phyloP scores from a whole-genome alignment of 2,113 vertebrate genomes.

The Bos indicus region DNA sequence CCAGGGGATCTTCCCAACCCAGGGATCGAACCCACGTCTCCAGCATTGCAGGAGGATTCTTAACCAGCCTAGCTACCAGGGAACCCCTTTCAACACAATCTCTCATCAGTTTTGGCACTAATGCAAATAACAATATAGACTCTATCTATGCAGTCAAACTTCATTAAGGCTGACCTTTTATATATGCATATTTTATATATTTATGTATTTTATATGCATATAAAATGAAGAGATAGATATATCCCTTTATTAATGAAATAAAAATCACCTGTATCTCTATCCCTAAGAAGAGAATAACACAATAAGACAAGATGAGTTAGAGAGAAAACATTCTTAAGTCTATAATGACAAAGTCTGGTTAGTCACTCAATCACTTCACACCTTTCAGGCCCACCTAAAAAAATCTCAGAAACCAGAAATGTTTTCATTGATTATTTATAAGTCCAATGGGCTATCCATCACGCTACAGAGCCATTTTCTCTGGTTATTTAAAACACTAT shows the following conservation, averaged over 20 bases:
- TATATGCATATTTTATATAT: not conserved
- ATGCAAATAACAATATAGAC: not conserved
- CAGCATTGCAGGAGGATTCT: too few relatives aligned
- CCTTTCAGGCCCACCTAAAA: not conserved
- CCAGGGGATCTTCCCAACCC: too few relatives aligned
- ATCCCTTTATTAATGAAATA: not conserved
- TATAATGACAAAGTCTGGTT: not conserved
- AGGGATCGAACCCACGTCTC: too few relatives aligned
- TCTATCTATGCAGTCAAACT: not conserved
- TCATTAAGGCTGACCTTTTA: not conserved
- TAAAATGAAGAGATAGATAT: not conserved
- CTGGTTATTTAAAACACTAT: conserved; percentile 1
- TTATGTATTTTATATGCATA: not conserved
- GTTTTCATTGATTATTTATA: not conserved
- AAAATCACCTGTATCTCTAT: not conserved
- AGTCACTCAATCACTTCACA: not conserved
- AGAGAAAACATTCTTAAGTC: not conserved
- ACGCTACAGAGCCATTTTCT: not conserved
- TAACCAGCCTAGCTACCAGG: not conserved
- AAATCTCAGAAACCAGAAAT: not conserved
- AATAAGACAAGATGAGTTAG: conserved; percentile 12
- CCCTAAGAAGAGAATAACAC: not conserved
- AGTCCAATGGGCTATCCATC: not conserved
- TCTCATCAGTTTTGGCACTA: not conserved
- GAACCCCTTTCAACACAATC: conserved; percentile 43